Evolutionary conservation across 2,888 invertebrate genomes (phyloP).

Genomic region (Dynastes tityus): DNA sequence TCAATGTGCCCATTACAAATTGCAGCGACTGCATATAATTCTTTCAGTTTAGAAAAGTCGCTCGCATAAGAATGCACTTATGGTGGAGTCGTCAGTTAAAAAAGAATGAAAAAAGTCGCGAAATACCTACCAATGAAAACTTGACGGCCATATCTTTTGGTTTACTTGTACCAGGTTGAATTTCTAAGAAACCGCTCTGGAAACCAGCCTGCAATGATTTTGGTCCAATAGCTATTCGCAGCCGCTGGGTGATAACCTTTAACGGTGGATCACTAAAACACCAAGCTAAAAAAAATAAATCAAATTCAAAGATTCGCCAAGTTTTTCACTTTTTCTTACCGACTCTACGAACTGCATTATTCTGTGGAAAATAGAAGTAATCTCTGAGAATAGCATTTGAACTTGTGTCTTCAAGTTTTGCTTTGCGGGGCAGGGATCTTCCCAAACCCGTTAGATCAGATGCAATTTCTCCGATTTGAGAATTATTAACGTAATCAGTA

Average conservation of each 20-base stretch:
- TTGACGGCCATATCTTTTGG: background rate
- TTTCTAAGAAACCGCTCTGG: background rate
- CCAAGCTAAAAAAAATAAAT: background rate
- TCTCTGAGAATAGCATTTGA: background rate
- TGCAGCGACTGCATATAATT: too few species aligned
- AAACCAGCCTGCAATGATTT: background rate
- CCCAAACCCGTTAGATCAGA: too few species aligned
- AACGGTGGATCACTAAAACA: background rate
- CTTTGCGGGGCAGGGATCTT: too few species aligned
- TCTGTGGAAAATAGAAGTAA: background rate
- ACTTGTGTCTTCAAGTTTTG: background rate
- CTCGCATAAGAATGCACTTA: too few species aligned
- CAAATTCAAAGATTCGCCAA: background rate
- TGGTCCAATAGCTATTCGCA: background rate
- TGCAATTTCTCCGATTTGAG: too few species aligned
- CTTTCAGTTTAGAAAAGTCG: too few species aligned
- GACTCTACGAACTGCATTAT: background rate
- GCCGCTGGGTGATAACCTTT: background rate
- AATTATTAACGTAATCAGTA: background rate
- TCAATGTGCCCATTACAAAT: background rate
- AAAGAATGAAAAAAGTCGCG: too few species aligned
- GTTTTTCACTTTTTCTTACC: background rate
- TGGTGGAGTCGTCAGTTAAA: too few species aligned
- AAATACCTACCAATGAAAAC: conserved; percentile 7
- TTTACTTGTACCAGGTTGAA: background rate